Percentiles rank a stretch among this genome's conserved stretches.
These are phyloP conservation scores for Andrena flavipes DNA, from an alignment of 2,888 invertebrate genomes.

Conservation along the genomic window DNA sequence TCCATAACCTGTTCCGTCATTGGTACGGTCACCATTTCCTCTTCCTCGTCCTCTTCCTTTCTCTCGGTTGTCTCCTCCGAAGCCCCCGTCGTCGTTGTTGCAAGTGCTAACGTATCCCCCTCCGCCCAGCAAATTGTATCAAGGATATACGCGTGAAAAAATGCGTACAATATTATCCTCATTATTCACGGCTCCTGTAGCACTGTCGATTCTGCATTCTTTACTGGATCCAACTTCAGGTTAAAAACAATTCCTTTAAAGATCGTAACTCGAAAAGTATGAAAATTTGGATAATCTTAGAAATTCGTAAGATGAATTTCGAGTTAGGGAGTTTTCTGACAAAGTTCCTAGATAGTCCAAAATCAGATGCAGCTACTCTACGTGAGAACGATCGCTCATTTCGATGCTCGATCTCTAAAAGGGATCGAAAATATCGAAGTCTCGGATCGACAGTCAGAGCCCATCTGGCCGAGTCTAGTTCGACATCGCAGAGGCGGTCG, in stretches of 20 bases:
- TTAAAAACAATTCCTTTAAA: not conserved
- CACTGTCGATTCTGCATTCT: not conserved
- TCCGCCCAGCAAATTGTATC: not conserved
- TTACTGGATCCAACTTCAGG: not conserved
- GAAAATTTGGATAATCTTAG: not conserved
- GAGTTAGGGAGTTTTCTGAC: too few species aligned
- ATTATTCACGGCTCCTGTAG: slow-evolving; percentile 3
- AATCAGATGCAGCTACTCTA: not conserved
- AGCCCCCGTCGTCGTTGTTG: not conserved
- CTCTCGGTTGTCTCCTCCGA: slow-evolving; percentile 36
- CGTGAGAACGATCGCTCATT: not conserved
- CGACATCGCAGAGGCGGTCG: slow-evolving; percentile 38
- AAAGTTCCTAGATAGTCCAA: not conserved
- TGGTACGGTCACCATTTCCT: slow-evolving; percentile 63
- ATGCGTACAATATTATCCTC: slow-evolving; percentile 15
- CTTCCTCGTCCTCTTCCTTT: slow-evolving; percentile 58
- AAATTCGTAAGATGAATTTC: too few species aligned
- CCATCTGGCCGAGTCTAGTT: slow-evolving; percentile 30
- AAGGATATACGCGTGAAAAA: slow-evolving; percentile 4
- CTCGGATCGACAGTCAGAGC: slow-evolving; percentile 19
- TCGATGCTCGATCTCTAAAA: slow-evolving; percentile 12
- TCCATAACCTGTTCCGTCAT: slow-evolving; percentile 77
- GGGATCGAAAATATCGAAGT: slow-evolving; percentile 36
- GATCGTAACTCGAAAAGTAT: not conserved
- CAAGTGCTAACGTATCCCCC: not conserved